Conservation (phyloP, 2,888 invertebrate genomes). For the Drosophila lutescens region DNA sequence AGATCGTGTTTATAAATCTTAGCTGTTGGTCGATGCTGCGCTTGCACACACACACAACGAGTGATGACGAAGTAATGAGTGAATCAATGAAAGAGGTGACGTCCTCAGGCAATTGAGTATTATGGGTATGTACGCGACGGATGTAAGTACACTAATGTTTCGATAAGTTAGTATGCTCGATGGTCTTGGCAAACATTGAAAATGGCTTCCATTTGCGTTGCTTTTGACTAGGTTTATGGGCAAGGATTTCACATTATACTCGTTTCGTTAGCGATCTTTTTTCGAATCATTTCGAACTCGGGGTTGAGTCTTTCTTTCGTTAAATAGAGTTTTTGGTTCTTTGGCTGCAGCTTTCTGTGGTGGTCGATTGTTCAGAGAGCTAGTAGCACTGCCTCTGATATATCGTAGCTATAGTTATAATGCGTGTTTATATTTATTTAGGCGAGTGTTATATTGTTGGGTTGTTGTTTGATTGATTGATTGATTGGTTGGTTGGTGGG, state of each 20-base stretch:
- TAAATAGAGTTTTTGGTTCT: conserved; percentile 58
- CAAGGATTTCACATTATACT: conserved; percentile 13
- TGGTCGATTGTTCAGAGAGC: conserved; percentile 76
- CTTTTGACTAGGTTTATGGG: conserved; percentile 34
- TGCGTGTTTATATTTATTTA: conserved; percentile 38
- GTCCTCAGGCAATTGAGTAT: conserved; percentile 17
- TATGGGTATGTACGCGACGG: conserved; percentile 14
- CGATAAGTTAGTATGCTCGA: conserved; percentile 11
- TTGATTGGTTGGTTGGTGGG: conserved; percentile 63
- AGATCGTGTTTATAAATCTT: not conserved
- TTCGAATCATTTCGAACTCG: conserved; percentile 16
- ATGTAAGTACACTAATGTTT: conserved; percentile 21
- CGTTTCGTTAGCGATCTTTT: conserved; percentile 15
- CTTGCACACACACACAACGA: conserved; percentile 18
- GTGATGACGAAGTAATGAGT: conserved; percentile 22
- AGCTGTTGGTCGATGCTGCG: conserved; percentile 7
- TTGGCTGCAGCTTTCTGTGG: conserved; percentile 63
- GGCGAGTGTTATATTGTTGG: conserved; percentile 23
- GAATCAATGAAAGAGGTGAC: conserved; percentile 24
- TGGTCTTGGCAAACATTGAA: conserved; percentile 47
- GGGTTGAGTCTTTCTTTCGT: conserved; percentile 18
- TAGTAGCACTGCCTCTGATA: conserved; percentile 84
- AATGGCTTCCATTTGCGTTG: conserved; percentile 76
- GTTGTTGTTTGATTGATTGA: conserved; percentile 29
- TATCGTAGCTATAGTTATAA: conserved; percentile 81